Base-by-base conservation (phyloP, 2,797 vertebrate species). In the Lutjanus argentimaculatus region DNA sequence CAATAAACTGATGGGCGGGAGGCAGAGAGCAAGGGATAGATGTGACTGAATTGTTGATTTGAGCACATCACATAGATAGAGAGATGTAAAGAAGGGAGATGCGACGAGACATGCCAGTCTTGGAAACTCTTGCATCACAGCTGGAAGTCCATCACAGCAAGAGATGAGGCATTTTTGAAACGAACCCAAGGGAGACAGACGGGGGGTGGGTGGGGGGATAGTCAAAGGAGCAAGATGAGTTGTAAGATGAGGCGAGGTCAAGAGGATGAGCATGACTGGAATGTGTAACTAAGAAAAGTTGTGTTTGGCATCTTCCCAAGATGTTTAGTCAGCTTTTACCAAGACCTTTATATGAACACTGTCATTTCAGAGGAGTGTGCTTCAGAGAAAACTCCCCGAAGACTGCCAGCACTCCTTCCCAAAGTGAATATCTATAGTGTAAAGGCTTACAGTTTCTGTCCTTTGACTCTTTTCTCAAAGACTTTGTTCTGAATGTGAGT, bases 41-140 rank as follows among this genome's bases (percentile, higher is more conserved):
- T 92, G 86, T 89, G 88, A 92, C 88, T 72, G 85, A 93, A 91
- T 84, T 88, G 81, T 87, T 89, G 87, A 93, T 93, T 84, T 17
- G 5, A 78, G 71, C 78, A 79, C 85, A 87, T 88, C 84, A 85
- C 67, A 85, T 72, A 64, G 75, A 74, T 40, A 40, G 68, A 85
- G 62, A 80, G 85, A 83, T 49, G 67, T 51, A 75, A 85, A 82
- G 36, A 46, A 75, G 2, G 19, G 58, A 12, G 36, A 84, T 73
- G 75, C 14, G 14, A 72, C 72, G 61, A 90, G 79, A 86, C 77
- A 67, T 70, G 72, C 12, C 79, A 83, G 79, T 65, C 70, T 77
- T 58, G 53, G 63, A 89, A 83, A 74, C 9, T 62, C 86, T 88
- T 88, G 82, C 92, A 88, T 94, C 89, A 87, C 88, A 89, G 86